Percentiles rank a stretch among this genome's conserved stretches.
phyloP scores from a whole-genome alignment of 2,113 vertebrate species.

The Geothlypis trichas region DNA sequence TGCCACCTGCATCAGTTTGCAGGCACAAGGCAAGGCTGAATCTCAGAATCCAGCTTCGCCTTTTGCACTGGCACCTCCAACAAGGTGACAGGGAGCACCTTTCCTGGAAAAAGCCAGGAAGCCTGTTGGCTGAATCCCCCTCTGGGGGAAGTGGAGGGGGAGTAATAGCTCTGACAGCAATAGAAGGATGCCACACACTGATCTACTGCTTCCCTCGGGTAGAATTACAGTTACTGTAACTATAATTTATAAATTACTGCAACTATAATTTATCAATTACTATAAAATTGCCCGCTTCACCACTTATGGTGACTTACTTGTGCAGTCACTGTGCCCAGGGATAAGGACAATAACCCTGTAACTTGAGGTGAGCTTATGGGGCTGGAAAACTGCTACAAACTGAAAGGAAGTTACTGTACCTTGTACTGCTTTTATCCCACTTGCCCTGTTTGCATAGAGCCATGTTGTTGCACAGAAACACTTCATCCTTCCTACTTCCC shows the following conservation, averaged over 20 bases:
- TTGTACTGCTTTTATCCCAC: neutral
- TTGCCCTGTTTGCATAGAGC: conserved; percentile 68
- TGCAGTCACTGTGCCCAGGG: neutral
- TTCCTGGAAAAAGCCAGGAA: neutral
- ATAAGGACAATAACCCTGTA: neutral
- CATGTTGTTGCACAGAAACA: conserved; percentile 63
- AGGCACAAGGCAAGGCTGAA: neutral
- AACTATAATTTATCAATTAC: neutral
- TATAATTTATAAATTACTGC: neutral
- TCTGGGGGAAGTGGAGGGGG: neutral
- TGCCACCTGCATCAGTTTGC: neutral
- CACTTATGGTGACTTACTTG: neutral
- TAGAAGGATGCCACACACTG: accelerated
- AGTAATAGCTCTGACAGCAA: neutral
- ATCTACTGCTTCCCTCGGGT: neutral
- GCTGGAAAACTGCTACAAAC: neutral
- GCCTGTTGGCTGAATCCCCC: neutral
- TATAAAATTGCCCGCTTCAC: neutral
- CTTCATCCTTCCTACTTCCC: neutral
- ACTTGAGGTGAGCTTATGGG: neutral
- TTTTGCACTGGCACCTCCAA: neutral
- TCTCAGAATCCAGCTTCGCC: neutral
- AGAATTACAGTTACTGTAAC: neutral
- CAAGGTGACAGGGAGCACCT: accelerated
- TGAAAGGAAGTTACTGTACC: neutral